These are phyloP conservation scores for Andrena chrysosceles DNA, from an alignment of 2,888 invertebrate genomes.

Conservation along the genomic window DNA sequence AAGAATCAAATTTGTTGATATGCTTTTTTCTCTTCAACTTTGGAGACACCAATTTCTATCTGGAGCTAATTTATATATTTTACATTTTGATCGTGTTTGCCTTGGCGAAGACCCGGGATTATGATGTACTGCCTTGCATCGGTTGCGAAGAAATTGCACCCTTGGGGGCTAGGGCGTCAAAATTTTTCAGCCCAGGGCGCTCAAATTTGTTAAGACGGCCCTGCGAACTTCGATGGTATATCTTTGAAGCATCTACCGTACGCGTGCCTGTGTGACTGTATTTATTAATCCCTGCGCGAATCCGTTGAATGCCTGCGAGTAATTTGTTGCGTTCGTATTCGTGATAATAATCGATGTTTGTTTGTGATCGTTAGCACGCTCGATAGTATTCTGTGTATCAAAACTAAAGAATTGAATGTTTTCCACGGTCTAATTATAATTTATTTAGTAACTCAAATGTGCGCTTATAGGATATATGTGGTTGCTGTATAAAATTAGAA, in stretches of 20 bases:
- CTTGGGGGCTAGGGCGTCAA: too few species aligned
- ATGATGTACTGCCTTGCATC: too few species aligned
- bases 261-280: conserved; percentile 6
- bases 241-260: neutral
- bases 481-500: neutral
- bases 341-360: neutral
- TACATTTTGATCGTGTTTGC: too few species aligned
- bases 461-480: neutral
- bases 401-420: neutral
- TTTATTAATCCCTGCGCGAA: conserved; percentile 7
- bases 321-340: neutral
- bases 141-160: too few species aligned
- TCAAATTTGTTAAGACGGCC: too few species aligned
- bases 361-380: neutral
- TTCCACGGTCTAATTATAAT: neutral
- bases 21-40: too few species aligned
- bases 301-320: conserved; percentile 11
- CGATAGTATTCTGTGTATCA: neutral
- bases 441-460: conserved; percentile 1
- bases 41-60: too few species aligned
- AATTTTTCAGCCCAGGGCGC: too few species aligned
- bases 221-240: neutral
- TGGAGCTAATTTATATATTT: too few species aligned
- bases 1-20: too few species aligned
- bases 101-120: too few species aligned